Percentiles rank a stretch among this genome's conserved stretches.
These are phyloP conservation scores for Himalopsyche kuldschensis DNA, from an alignment of 2,888 invertebrate species.

Conservation along the genomic window DNA sequence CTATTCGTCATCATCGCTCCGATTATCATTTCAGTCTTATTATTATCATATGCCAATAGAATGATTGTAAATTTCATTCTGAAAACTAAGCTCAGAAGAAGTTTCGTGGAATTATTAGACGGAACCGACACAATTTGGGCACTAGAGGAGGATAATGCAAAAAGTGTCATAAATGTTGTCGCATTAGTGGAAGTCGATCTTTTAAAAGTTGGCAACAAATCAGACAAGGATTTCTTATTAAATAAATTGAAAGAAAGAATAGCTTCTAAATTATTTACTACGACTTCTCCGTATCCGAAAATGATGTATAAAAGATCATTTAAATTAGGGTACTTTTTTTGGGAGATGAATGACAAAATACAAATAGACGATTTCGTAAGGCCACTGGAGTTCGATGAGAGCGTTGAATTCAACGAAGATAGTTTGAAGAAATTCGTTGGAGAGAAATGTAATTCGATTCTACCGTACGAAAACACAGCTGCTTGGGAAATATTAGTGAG, in stretches of 20 bases:
- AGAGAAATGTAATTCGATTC: slow-evolving; percentile 48
- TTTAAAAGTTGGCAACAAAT: slow-evolving; percentile 35
- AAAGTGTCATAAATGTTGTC: slow-evolving; percentile 56
- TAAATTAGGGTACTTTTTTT: slow-evolving; percentile 57
- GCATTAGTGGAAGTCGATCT: slow-evolving; percentile 50
- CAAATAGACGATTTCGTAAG: slow-evolving; percentile 53
- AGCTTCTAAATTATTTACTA: slow-evolving; percentile 36
- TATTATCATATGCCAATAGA: slow-evolving; percentile 38
- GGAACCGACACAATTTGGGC: slow-evolving; percentile 61
- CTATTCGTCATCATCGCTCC: slow-evolving; percentile 35
- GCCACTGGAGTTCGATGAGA: slow-evolving; percentile 47
- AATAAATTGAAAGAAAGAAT: slow-evolving; percentile 36
- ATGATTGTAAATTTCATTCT: slow-evolving; percentile 34
- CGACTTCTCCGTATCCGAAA: slow-evolving; percentile 45
- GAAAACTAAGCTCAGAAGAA: slow-evolving; percentile 43
- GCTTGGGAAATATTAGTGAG: slow-evolving; percentile 59
- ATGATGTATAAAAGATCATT: slow-evolving; percentile 52
- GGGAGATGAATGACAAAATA: slow-evolving; percentile 49
- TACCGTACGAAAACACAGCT: slow-evolving; percentile 54
- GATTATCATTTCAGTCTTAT: slow-evolving; percentile 29
- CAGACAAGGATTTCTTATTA: slow-evolving; percentile 33
- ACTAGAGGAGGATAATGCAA: slow-evolving; percentile 52
- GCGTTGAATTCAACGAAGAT: slow-evolving; percentile 42
- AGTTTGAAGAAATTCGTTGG: slow-evolving; percentile 50
- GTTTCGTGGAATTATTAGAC: slow-evolving; percentile 54